Conservation (phyloP, 2,113 vertebrate genomes). For the Hystrix cristata region DNA sequence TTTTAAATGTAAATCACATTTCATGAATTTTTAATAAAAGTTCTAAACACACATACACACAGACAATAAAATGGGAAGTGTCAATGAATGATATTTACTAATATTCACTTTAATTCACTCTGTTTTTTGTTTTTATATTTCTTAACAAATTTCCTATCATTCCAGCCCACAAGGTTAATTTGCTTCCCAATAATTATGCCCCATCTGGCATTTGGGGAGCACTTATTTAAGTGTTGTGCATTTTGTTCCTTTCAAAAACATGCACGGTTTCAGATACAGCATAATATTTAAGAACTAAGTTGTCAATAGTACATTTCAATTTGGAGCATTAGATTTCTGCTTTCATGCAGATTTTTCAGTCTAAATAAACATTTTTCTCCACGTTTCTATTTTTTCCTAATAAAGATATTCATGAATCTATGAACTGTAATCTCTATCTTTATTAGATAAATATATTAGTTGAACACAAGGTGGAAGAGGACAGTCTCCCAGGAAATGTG, state of each 20-base stretch:
- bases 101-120: neutral
- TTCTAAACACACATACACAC: neutral
- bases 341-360: neutral
- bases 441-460: neutral
- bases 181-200: neutral
- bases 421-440: neutral
- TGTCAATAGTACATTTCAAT: neutral
- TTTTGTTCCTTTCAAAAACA: neutral
- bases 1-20: neutral
- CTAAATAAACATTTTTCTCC: neutral
- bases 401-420: neutral
- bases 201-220: neutral
- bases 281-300: neutral
- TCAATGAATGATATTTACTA: neutral
- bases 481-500: neutral
- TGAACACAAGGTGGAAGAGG: neutral
- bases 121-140: neutral
- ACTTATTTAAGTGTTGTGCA: neutral
- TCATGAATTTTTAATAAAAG: neutral
- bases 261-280: neutral
- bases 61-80: neutral
- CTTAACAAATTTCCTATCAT: neutral
- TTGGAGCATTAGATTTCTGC: neutral
- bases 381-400: neutral
- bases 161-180: neutral